Conservation (phyloP, 2,113 vertebrate genomes). For the Epinephelus lanceolatus region DNA sequence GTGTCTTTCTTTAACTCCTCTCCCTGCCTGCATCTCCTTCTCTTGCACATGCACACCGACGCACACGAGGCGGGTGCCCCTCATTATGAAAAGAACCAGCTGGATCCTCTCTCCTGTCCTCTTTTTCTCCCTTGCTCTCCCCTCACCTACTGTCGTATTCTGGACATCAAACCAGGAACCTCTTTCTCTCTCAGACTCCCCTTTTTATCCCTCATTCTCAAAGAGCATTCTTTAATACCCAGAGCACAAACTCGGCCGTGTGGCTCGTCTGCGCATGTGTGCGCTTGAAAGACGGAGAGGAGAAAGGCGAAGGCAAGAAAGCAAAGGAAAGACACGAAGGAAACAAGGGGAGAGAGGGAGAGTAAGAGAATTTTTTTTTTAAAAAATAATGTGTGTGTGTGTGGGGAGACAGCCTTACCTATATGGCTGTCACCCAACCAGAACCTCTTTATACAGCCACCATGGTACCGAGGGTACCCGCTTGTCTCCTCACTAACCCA, state of each 20-base stretch:
- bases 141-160: constrained; percentile 70
- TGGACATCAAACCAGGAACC: constrained; percentile 72
- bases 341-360: neutral
- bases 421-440: constrained; percentile 14
- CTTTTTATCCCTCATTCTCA: constrained; percentile 67
- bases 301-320: constrained; percentile 1
- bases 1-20: constrained; percentile 30
- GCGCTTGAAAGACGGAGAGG: constrained; percentile 6
- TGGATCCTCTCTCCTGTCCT: constrained; percentile 57
- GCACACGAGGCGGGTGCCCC: constrained; percentile 45
- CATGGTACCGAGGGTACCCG: constrained; percentile 1
- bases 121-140: constrained; percentile 46
- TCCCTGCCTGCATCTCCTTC: constrained; percentile 30
- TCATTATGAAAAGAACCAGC: constrained; percentile 76
- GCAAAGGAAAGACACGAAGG: constrained; percentile 11
- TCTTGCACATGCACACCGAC: neutral
- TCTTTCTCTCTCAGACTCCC: constrained; percentile 22
- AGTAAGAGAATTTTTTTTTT: neutral
- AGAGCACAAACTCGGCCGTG: constrained; percentile 13
- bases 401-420: neutral
- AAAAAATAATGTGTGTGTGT: neutral
- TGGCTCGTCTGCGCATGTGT: constrained; percentile 27
- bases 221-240: constrained; percentile 79
- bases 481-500: constrained; percentile 34
- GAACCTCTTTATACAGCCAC: constrained; percentile 28